Evolutionary conservation across 1,140 invertebrate species (phyloP), one percentile per base, ranked within the genome.

Genomic region (Druon quercuslanigerum): DNA sequence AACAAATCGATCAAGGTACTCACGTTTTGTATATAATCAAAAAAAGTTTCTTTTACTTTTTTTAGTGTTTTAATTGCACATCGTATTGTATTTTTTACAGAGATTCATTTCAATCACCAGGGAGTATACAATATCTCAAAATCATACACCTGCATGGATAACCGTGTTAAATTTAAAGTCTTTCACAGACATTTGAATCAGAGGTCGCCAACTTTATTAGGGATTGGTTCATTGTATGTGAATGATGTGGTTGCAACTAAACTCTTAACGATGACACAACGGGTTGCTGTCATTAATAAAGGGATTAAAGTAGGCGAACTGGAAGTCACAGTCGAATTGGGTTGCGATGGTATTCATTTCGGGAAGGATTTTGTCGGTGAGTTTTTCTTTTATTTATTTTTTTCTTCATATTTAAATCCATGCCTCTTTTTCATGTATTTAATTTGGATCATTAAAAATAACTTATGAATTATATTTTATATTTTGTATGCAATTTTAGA

Each of bases 351-450:
- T 78, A 83, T 91, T 51, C 90, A 92, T 79, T 93, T 92, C 84
- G 92, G 91, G 50, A 91, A 87, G 84, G 88, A 92, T 82, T 92
- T 92, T 82, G 77, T 92, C 76, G 90, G 92, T 92, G 81, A 79
- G 83, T 82, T 70, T 78, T 25, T 50, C 13, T 72, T n/a, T 72
- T 51, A 54, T 71, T 16, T 79, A 33, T 17, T 50, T 78, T 72
- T 73, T 11, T 11, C 6, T 51, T 2, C 5, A 71, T 71, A n/a
- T 40, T 33, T 54, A 50, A 1, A 46, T 7, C 11, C 11, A 46
- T 8, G 9, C 9, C 40, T 11, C 40, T 46, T 46, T 9, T 46
- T 46, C 4, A 46, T 7, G 7, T 46, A 46, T 46, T 46, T 46
- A 46, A 46, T 46, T 8, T 46, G 40, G 40, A 46, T 46, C 0